Evolutionary conservation across 2,888 invertebrate genomes (phyloP).

Genomic region (Podabrus alpinus): DNA sequence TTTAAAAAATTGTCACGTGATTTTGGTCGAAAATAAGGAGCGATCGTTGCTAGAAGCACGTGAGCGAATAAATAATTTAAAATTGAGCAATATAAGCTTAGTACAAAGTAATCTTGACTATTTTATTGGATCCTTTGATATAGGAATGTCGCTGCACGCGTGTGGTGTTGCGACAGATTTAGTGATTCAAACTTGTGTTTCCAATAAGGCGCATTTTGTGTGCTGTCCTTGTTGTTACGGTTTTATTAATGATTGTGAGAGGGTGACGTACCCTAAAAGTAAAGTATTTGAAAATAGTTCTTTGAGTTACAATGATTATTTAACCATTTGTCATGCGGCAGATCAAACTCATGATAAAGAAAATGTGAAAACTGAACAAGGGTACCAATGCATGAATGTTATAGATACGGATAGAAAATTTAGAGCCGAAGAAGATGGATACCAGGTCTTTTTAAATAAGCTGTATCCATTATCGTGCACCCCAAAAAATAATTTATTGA

Average conservation of each 20-base stretch:
- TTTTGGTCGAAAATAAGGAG: conserved; percentile 91
- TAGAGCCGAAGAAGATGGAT: conserved; percentile 76
- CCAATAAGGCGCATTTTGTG: conserved; percentile 78
- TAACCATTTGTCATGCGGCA: conserved; percentile 85
- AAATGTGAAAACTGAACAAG: conserved; percentile 72
- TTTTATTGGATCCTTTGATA: conserved; percentile 78
- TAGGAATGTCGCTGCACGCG: conserved; percentile 90
- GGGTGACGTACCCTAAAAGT: conserved; percentile 83
- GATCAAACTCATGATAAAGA: conserved; percentile 86
- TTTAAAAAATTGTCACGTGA: conserved; percentile 75
- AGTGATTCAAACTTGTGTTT: conserved; percentile 82
- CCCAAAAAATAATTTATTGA: conserved; percentile 87
- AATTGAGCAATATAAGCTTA: conserved; percentile 74
- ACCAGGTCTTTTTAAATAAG: conserved; percentile 74
- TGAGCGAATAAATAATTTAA: conserved; percentile 66
- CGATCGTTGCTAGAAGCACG: conserved; percentile 78
- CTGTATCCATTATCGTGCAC: conserved; percentile 83
- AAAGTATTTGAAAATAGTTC: conserved; percentile 55
- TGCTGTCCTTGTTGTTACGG: conserved; percentile 96
- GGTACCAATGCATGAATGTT: conserved; percentile 83
- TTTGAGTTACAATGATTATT: conserved; percentile 61
- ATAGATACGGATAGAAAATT: conserved; percentile 85
- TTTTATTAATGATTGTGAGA: conserved; percentile 78
- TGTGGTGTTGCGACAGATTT: conserved; percentile 95
- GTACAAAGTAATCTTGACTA: conserved; percentile 92